Evolutionary conservation across 2,113 vertebrate genomes (phyloP).

Genomic region (Scomber japonicus): DNA sequence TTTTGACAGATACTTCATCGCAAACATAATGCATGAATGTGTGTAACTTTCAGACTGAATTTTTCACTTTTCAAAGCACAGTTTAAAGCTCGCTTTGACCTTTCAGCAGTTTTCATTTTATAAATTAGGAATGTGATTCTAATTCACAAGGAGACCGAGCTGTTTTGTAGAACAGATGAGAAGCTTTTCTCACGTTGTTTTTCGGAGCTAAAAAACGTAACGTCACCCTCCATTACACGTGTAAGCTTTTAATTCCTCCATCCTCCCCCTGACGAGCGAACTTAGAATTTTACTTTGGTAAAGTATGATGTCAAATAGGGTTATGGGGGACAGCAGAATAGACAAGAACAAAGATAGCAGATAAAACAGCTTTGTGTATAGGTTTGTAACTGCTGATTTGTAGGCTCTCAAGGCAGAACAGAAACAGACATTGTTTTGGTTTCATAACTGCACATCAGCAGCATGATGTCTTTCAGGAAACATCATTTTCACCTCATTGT

Average conservation of each 20-base stretch:
- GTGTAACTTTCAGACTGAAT: neutral
- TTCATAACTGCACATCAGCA: neutral
- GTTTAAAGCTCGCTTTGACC: neutral
- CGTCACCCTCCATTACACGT: neutral
- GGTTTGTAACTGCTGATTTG: too few relatives aligned
- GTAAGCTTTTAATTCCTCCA: neutral
- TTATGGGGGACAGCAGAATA: neutral
- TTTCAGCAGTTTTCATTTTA: neutral
- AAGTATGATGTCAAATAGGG: too few relatives aligned
- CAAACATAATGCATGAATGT: neutral
- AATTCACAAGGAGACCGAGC: neutral
- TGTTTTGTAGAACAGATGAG: neutral
- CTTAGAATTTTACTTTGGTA: too few relatives aligned
- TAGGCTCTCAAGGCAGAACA: neutral
- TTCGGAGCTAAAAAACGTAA: too few relatives aligned
- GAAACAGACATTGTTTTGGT: neutral
- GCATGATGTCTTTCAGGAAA: neutral
- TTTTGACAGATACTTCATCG: neutral
- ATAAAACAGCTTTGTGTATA: too few relatives aligned
- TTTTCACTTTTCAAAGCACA: neutral
- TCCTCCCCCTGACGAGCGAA: too few relatives aligned
- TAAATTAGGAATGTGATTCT: neutral
- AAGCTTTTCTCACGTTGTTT: neutral
- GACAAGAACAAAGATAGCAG: neutral
- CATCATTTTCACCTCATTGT: neutral